Evolutionary conservation across 2,888 invertebrate genomes (phyloP).

Genomic region (Drosophila multiciliata): DNA sequence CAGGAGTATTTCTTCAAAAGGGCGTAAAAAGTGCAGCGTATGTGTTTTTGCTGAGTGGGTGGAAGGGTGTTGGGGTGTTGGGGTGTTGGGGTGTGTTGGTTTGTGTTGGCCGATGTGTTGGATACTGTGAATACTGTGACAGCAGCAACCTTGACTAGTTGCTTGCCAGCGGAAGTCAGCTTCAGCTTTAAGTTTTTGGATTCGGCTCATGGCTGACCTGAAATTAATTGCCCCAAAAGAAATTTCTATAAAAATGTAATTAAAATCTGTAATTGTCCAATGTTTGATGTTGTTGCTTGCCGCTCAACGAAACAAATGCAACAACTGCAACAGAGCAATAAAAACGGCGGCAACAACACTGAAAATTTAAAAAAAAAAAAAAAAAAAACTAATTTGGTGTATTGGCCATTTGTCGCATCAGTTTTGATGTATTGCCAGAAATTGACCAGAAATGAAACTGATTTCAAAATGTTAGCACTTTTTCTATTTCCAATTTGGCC

Average conservation of each 20-base stretch:
- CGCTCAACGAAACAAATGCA: conserved; percentile 8
- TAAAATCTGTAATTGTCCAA: conserved; percentile 62
- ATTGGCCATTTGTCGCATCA: not conserved
- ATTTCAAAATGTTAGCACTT: conserved; percentile 7
- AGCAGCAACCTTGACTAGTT: conserved; percentile 42
- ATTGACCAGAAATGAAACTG: conserved; percentile 11
- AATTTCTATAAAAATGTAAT: conserved; percentile 60
- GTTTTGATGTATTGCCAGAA: not conserved
- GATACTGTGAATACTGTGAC: conserved; percentile 3
- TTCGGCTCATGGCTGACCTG: conserved; percentile 10
- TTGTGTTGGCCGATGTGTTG: not conserved
- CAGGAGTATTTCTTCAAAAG: conserved; percentile 31
- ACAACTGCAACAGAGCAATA: conserved; percentile 13
- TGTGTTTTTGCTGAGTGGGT: conserved; percentile 28
- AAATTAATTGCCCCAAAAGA: conserved; percentile 5
- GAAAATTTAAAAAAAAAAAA: conserved; percentile 69
- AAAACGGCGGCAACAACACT: conserved; percentile 39
- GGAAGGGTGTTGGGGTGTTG: not conserved
- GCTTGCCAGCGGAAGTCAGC: not conserved
- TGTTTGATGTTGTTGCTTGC: conserved; percentile 6
- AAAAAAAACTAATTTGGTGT: conserved; percentile 21
- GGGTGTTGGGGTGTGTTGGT: too few relatives aligned
- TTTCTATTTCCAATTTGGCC: conserved; percentile 19
- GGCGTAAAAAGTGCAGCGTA: conserved; percentile 68
- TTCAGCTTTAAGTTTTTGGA: conserved; percentile 34